phyloP scores from a whole-genome alignment of 2,888 invertebrate genomes.

The Nipponacmea schrenckii region DNA sequence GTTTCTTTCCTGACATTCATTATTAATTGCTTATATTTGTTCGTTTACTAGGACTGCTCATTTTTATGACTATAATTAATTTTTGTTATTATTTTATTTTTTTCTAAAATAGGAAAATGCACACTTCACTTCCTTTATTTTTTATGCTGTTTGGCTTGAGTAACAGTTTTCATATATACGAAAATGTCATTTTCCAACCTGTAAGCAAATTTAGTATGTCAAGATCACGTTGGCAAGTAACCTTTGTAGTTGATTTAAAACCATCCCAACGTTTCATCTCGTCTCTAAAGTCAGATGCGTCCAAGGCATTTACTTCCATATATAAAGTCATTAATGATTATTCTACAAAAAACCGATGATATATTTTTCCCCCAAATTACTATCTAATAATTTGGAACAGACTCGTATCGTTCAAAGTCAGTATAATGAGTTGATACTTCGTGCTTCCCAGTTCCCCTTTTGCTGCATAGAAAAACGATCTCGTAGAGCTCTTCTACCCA shows the following conservation, averaged over 20 bases:
- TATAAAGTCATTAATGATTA: neutral
- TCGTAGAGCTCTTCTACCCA: neutral
- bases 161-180: neutral
- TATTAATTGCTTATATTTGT: no score
- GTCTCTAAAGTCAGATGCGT: neutral
- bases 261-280: neutral
- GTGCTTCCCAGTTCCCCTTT: neutral
- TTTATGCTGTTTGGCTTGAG: neutral
- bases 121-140: neutral
- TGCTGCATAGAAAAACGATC: neutral
- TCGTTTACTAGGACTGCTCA: no score
- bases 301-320: neutral
- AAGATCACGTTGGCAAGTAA: neutral
- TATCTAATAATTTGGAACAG: neutral
- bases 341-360: neutral
- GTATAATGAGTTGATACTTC: neutral
- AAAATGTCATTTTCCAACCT: neutral
- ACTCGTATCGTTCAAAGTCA: neutral
- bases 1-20: no score
- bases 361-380: neutral
- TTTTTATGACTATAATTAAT: no score
- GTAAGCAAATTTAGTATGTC: neutral
- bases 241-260: neutral
- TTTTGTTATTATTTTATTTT: neutral
- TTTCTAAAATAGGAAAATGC: neutral